Evolutionary conservation across 1,140 invertebrate species (phyloP).

Genomic region (Grapholita molesta): DNA sequence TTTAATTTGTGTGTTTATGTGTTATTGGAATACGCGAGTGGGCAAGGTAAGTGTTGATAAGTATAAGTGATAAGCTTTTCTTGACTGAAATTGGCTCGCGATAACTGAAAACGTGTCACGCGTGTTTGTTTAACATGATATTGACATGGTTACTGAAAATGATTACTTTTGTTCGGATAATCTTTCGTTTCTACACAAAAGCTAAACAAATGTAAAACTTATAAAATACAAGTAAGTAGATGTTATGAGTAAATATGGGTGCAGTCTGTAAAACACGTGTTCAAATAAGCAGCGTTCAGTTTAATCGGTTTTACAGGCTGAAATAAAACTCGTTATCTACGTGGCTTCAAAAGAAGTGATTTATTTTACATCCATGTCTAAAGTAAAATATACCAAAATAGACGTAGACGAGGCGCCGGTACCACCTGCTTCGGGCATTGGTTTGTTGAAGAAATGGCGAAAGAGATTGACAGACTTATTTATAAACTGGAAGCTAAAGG

Average conservation of each 20-base stretch:
- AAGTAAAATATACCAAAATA: conserved; percentile 55
- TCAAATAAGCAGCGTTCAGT: conserved; percentile 5
- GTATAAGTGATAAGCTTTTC: conserved; percentile 2
- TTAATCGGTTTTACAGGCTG: conserved; percentile 17
- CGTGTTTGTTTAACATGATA: not conserved
- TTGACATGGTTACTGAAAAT: not conserved
- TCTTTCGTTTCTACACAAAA: not conserved
- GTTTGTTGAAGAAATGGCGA: conserved; percentile 47
- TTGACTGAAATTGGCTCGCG: conserved; percentile 3
- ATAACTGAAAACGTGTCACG: not conserved
- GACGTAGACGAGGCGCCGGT: conserved; percentile 32
- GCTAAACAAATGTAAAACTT: too few species aligned
- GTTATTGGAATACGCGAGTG: conserved; percentile 36
- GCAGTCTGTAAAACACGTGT: not conserved
- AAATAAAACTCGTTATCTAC: conserved; percentile 41
- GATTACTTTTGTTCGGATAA: not conserved
- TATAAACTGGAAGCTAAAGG: conserved; percentile 23
- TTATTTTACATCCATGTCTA: conserved; percentile 46
- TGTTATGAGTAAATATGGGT: not conserved
- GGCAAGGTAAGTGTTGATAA: conserved; percentile 49
- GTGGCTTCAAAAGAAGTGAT: conserved; percentile 61
- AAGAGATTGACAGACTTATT: conserved; percentile 62
- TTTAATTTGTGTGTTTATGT: conserved; percentile 41
- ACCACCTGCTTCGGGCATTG: conserved; percentile 54
- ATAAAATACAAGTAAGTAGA: too few species aligned